These are phyloP conservation scores for Agrilus biguttatus DNA, from an alignment of 2,888 invertebrate genomes.

Conservation along the genomic window DNA sequence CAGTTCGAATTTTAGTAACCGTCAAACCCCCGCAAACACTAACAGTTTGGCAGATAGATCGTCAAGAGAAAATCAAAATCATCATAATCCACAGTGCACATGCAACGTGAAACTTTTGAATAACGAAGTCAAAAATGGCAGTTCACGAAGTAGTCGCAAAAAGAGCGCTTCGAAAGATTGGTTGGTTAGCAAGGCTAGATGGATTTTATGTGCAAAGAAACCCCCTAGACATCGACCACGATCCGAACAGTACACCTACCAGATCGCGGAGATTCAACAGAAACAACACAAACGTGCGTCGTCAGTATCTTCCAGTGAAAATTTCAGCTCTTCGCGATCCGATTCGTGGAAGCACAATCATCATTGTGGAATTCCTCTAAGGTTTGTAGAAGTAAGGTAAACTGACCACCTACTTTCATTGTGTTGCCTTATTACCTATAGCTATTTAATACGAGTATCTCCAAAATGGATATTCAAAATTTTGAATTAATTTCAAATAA, in stretches of 20 bases:
- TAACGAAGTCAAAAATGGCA: constrained; percentile 27
- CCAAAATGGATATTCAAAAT: too few species aligned
- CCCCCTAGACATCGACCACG: constrained; percentile 30
- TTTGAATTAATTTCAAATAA: too few species aligned
- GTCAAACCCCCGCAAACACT: constrained; percentile 76
- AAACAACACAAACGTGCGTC: constrained; percentile 65
- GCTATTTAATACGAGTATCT: too few species aligned
- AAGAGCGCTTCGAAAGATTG: constrained; percentile 26
- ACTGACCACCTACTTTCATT: too few species aligned
- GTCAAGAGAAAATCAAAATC: constrained; percentile 54
- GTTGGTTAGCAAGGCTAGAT: constrained; percentile 31
- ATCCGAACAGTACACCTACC: constrained; percentile 57
- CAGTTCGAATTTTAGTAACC: constrained; percentile 75
- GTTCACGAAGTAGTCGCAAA: constrained; percentile 22
- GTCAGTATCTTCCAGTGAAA: constrained; percentile 77
- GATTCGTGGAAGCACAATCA: constrained; percentile 72
- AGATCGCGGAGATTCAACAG: constrained; percentile 60
- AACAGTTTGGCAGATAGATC: constrained; percentile 71
- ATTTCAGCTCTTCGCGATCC: constrained; percentile 76
- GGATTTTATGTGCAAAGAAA: constrained; percentile 32
- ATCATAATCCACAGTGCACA: constrained; percentile 40
- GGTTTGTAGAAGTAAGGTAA: constrained; percentile 15
- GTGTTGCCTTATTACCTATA: too few species aligned
- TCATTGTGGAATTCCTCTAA: constrained; percentile 62
- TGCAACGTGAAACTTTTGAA: constrained; percentile 42